Evolutionary conservation across 2,888 invertebrate genomes (phyloP).

Genomic region (Silvanus unidentatus): DNA sequence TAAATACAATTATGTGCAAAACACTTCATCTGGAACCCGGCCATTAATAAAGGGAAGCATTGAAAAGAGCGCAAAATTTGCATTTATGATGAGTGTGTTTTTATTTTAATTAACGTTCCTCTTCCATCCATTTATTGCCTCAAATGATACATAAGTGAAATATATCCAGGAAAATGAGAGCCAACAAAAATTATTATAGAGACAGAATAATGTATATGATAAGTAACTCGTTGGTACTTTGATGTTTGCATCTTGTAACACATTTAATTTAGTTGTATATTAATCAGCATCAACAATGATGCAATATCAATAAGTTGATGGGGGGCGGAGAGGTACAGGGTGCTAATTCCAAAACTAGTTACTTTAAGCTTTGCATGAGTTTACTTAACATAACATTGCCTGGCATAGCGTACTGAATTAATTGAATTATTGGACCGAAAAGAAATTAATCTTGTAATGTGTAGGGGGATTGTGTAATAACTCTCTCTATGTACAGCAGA

Average conservation of each 20-base stretch:
- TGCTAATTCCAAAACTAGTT: slow-evolving; percentile 42
- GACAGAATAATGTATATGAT: no score
- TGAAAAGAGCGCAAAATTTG: no score
- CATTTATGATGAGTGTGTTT: no score
- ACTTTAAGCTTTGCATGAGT: slow-evolving; percentile 38
- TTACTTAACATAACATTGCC: slow-evolving; percentile 46
- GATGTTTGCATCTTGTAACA: no score
- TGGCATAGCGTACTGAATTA: slow-evolving; percentile 43
- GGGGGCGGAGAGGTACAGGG: slow-evolving; percentile 14
- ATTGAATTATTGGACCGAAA: slow-evolving; percentile 50
- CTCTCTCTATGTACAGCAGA: slow-evolving; percentile 28
- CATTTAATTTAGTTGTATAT: not conserved
- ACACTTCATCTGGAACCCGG: not conserved
- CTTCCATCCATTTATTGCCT: no score
- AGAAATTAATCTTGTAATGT: slow-evolving; percentile 50
- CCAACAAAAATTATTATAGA: no score
- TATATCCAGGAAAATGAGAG: no score
- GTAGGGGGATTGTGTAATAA: slow-evolving; percentile 39
- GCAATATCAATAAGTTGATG: slow-evolving; percentile 6
- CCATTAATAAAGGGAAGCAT: no score
- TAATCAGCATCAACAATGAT: slow-evolving; percentile 1
- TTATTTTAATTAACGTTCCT: no score
- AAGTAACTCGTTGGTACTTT: no score
- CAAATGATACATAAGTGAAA: no score
- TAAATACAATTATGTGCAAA: slow-evolving; percentile 15